Evolutionary conservation across 2,113 vertebrate species (phyloP).

Genomic region (Sander lucioperca): DNA sequence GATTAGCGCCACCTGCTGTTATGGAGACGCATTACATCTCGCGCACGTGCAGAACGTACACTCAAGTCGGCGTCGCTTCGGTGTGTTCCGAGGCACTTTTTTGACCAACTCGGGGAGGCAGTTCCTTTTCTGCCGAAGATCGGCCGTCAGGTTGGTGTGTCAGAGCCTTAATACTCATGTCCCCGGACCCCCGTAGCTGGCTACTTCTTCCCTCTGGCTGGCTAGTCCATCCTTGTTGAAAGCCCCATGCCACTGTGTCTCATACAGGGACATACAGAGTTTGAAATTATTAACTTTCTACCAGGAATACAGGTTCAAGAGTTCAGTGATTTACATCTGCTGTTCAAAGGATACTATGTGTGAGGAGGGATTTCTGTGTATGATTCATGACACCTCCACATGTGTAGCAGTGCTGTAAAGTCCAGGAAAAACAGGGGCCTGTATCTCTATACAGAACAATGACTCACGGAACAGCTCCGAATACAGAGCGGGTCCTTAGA

Average conservation of each 20-base stretch:
- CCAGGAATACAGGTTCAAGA: background rate
- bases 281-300: background rate
- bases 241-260: background rate
- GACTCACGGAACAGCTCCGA: background rate
- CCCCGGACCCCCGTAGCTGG: too few species aligned
- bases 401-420: background rate
- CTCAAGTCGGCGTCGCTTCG: too few species aligned
- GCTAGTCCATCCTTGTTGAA: too few species aligned
- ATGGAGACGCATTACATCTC: too few species aligned
- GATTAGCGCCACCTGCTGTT: too few species aligned
- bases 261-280: background rate
- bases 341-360: background rate
- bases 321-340: constrained; percentile 8
- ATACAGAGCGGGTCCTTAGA: background rate
- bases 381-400: constrained; percentile 12
- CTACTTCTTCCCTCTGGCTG: too few species aligned
- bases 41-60: too few species aligned
- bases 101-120: too few species aligned
- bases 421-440: background rate
- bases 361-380: background rate
- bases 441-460: background rate
- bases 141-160: too few species aligned
- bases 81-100: too few species aligned
- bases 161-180: too few species aligned
- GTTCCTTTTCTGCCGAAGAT: too few species aligned